A percentile compares a stretch with the other conserved stretches of the same genome.
These are phyloP conservation scores for Dolichopus griseipennis DNA, from an alignment of 2,888 invertebrate genomes.

Conservation along the genomic window DNA sequence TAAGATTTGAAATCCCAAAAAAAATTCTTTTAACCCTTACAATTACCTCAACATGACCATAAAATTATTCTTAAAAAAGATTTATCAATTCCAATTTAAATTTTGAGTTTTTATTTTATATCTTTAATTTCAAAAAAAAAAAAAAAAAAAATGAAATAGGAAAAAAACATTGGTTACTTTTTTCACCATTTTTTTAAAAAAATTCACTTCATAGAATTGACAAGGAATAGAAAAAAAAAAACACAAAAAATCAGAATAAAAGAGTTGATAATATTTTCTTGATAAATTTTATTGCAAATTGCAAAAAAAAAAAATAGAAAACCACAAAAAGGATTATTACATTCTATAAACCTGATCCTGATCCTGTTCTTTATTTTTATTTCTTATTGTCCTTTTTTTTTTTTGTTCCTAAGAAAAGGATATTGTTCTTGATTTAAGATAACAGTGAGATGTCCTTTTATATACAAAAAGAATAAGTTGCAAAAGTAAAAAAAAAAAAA, in stretches of 20 bases:
- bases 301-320: not conserved
- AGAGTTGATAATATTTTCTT: slow-evolving; percentile 1
- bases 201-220: not conserved
- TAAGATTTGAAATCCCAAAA: not conserved
- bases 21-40: not conserved
- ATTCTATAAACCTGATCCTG: not conserved
- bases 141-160: not conserved
- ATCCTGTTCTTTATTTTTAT: not conserved
- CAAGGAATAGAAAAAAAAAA: not conserved
- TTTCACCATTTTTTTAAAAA: not conserved
- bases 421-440: slow-evolving; percentile 1
- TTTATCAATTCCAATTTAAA: slow-evolving; percentile 6
- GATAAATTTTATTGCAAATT: slow-evolving; percentile 6
- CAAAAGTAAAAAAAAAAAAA: too few relatives aligned
- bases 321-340: slow-evolving; percentile 1
- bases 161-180: not conserved
- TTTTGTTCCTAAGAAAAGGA: not conserved
- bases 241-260: not conserved
- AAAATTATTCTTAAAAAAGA: not conserved
- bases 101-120: not conserved
- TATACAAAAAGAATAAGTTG: not conserved
- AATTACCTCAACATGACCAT: slow-evolving; percentile 1
- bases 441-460: not conserved
- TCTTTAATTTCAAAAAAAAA: not conserved
- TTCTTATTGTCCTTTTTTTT: not conserved